Evolutionary conservation across 2,113 vertebrate genomes (phyloP), one percentile per base, ranked within the genome.

Genomic region (Labeo rohita): DNA sequence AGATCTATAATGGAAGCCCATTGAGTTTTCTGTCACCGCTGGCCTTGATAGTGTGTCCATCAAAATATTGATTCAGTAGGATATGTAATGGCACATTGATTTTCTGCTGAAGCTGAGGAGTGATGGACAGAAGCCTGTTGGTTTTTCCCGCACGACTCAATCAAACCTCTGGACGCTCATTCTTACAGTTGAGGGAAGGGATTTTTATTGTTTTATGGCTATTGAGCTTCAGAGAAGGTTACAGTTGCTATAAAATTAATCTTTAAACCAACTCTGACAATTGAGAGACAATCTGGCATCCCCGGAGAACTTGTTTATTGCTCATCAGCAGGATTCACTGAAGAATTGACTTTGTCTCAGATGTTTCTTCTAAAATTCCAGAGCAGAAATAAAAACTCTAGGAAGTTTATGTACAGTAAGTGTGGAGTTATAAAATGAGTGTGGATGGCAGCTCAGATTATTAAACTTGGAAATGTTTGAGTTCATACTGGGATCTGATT

Each of bases 11-110:
- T 36, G 59, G 28, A 61, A 72, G 16, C 50, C 72, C 80, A 86
- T 88, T 84, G 79, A 83, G 74, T 47, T 50, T 72, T 83, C 84
- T 84, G 59, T 86, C 87, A 73, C 34, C 59, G 68, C 74, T 72
- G 10, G 21, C 45, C 72, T 21, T 75, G 65, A 68, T 84, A 87
- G 68, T 80, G 65, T 75, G 50, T 86, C 88, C 84, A 59, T 89
- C 80, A 86, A 34, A 86, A 59, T 54, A 74, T 63, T 59, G 81
- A 80, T 85, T 85, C 50, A 34, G 77, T 63, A 2, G 16, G 66
- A 82, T 65, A 73, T 86, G 61, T 86, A 61, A 74, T 49, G 85
- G 63, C 85, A 80, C 85, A 86, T 52, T 49, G 77, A 81, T 81
- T 86, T 81, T 50, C 59, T 63, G 74, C 74, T 83, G 85, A 77